These are phyloP conservation scores for Oophaga pumilio DNA, from an alignment of 2,113 vertebrate genomes.

Conservation along the genomic window DNA sequence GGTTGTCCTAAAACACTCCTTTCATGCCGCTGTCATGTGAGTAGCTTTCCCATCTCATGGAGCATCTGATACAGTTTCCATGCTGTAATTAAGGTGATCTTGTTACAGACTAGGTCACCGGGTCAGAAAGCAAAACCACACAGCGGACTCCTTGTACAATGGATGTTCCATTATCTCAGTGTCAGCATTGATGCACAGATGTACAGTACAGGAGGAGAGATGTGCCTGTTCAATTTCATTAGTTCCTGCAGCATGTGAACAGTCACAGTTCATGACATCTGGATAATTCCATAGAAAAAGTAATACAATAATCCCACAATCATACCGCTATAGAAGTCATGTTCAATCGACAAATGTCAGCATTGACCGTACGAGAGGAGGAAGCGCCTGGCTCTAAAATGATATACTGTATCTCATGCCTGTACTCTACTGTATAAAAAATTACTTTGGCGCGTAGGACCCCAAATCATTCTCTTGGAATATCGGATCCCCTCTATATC, in stretches of 20 bases:
- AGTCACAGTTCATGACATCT: background rate
- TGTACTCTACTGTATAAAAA: background rate
- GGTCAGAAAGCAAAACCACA: slow-evolving; percentile 26
- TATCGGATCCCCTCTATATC: no score
- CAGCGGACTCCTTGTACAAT: slow-evolving; percentile 14
- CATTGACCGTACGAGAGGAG: background rate
- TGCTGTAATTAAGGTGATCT: slow-evolving; percentile 25
- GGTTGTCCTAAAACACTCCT: background rate
- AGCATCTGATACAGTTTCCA: slow-evolving; percentile 7
- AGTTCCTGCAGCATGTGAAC: background rate
- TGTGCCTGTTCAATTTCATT: background rate
- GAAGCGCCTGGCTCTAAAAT: background rate
- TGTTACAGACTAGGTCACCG: slow-evolving; percentile 11
- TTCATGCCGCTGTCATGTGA: background rate
- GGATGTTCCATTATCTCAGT: slow-evolving; percentile 21
- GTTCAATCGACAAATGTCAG: background rate
- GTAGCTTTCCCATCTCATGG: background rate
- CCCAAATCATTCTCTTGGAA: no score
- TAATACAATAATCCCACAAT: slow-evolving; percentile 18
- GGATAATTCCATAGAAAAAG: background rate
- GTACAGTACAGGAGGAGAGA: background rate
- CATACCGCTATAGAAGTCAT: background rate
- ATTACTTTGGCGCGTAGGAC: background rate
- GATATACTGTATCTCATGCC: background rate
- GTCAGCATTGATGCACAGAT: slow-evolving; percentile 33